Evolutionary conservation across 2,888 invertebrate genomes (phyloP).

Genomic region (Ochropleura plecta): DNA sequence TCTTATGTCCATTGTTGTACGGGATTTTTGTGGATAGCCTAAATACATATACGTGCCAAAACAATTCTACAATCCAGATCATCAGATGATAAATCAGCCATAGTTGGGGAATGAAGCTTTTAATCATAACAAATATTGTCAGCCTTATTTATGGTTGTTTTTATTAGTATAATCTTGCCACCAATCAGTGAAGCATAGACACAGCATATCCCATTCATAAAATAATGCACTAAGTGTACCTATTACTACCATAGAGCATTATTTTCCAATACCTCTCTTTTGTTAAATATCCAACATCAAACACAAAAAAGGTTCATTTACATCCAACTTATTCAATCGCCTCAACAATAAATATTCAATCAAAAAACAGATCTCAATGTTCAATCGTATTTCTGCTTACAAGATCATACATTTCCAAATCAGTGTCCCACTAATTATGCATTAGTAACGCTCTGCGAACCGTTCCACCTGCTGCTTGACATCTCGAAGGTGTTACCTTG

Average conservation of each 20-base stretch:
- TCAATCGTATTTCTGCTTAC: background rate
- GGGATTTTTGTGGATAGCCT: conserved; percentile 22
- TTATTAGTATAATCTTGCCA: no score
- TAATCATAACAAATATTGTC: background rate
- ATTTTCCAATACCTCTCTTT: background rate
- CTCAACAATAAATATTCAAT: background rate
- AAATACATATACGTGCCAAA: no score
- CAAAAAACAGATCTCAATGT: background rate
- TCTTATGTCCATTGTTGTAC: conserved; percentile 67
- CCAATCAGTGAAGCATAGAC: background rate
- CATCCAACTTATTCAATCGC: background rate
- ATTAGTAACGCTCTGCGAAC: conserved; percentile 56
- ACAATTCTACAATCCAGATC: no score
- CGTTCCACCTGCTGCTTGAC: conserved; percentile 48
- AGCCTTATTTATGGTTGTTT: background rate
- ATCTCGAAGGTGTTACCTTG: conserved; percentile 21
- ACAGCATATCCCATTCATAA: background rate
- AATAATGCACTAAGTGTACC: background rate
- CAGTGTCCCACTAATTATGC: conserved; percentile 55
- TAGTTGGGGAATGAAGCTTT: background rate
- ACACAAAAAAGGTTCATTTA: background rate
- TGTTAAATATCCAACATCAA: background rate
- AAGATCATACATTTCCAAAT: conserved; percentile 30
- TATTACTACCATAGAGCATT: no score
- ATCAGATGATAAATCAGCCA: background rate